phyloP scores from a whole-genome alignment of 1,140 invertebrate species.

The Adoxophyes honmai region DNA sequence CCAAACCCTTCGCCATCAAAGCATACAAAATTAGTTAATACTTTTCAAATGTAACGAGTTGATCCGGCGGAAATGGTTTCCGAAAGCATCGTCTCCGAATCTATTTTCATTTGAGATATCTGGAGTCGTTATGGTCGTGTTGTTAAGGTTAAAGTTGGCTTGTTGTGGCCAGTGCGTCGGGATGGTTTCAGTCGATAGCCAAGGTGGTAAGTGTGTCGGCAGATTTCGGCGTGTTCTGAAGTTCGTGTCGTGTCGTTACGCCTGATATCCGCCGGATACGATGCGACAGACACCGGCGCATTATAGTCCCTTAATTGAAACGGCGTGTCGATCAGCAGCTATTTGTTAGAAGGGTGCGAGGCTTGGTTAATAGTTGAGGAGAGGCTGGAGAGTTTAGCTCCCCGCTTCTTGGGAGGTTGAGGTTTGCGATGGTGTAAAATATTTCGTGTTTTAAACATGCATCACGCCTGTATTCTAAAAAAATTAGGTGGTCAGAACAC shows the following conservation, averaged over 20 bases:
- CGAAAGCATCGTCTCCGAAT: slow-evolving; percentile 38
- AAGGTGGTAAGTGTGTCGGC: slow-evolving; percentile 59
- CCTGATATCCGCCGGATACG: slow-evolving; percentile 70
- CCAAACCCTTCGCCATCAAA: slow-evolving; percentile 48
- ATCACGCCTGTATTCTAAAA: too few relatives aligned
- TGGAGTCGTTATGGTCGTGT: not conserved
- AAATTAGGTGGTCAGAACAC: too few relatives aligned
- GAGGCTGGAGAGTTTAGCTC: too few relatives aligned
- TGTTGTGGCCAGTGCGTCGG: slow-evolving; percentile 14
- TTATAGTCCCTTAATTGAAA: slow-evolving; percentile 68
- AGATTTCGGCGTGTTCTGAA: slow-evolving; percentile 53
- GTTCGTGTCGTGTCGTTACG: slow-evolving; percentile 42
- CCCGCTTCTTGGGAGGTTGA: too few relatives aligned
- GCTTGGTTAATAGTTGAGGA: not conserved
- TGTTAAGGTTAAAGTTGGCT: slow-evolving; percentile 3
- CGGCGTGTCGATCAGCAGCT: slow-evolving; percentile 59
- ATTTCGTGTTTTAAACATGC: too few relatives aligned
- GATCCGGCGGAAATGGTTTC: slow-evolving; percentile 58
- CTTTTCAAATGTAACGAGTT: slow-evolving; percentile 45
- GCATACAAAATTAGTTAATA: slow-evolving; percentile 56
- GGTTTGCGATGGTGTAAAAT: too few relatives aligned
- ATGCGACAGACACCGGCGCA: slow-evolving; percentile 41
- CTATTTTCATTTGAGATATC: slow-evolving; percentile 10
- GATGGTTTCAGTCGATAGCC: slow-evolving; percentile 31
- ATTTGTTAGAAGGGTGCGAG: slow-evolving; percentile 31